Percentiles rank a stretch among this genome's conserved stretches.
Evolutionary conservation across 2,888 invertebrate species (phyloP).

Genomic region (Branchellion lobata): DNA sequence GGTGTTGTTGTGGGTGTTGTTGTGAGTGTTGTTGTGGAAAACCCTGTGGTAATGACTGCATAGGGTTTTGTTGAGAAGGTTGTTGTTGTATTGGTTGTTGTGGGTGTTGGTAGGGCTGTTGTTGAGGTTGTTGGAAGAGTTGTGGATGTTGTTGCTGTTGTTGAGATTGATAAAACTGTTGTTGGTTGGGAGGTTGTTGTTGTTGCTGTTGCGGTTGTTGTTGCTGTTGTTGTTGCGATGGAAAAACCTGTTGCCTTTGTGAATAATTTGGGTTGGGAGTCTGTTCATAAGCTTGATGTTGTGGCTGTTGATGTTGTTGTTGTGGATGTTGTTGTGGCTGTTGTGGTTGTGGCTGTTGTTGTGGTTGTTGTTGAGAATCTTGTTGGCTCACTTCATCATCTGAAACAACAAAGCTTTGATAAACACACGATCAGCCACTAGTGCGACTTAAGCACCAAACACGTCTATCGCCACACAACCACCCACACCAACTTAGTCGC

Average conservation of each 20-base stretch:
- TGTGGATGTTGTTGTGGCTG: background rate
- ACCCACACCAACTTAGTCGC: too few species aligned
- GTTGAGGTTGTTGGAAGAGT: background rate
- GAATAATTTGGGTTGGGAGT: background rate
- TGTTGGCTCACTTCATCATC: background rate
- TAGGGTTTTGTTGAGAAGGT: too few species aligned
- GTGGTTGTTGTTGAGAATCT: background rate
- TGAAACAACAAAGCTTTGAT: background rate
- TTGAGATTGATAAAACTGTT: background rate
- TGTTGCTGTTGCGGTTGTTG: background rate
- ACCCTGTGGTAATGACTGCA: too few species aligned
- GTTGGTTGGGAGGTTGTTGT: background rate
- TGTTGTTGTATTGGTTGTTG: constrained; percentile 7
- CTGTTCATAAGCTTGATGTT: background rate
- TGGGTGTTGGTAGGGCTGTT: background rate
- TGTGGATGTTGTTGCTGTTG: background rate
- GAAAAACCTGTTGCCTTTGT: too few species aligned
- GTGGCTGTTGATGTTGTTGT: background rate
- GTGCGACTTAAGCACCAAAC: too few species aligned
- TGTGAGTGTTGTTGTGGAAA: background rate
- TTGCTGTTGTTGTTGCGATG: background rate
- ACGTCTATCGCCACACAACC: too few species aligned
- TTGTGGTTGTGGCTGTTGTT: background rate
- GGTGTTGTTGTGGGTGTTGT: background rate
- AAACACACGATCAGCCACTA: too few species aligned